Conservation (phyloP, 2,888 invertebrate genomes). For the Calliphora vomitoria region DNA sequence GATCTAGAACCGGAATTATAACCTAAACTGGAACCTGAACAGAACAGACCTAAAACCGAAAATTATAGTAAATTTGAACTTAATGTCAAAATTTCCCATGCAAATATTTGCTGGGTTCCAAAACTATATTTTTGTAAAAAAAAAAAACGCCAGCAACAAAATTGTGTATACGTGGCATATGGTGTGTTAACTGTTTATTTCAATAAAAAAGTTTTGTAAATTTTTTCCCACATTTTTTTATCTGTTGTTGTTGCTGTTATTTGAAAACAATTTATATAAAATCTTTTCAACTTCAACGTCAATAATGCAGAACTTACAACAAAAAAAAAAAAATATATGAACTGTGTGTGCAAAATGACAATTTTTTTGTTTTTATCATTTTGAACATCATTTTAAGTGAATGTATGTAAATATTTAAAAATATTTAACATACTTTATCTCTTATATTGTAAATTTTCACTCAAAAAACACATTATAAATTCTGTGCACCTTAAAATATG, state of each 20-base stretch:
- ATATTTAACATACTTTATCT: constrained; percentile 1
- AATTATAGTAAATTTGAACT: too few species aligned
- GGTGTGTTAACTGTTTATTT: constrained; percentile 25
- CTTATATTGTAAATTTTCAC: not conserved
- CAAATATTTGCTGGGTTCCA: too few species aligned
- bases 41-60: not conserved
- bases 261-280: constrained; percentile 27
- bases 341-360: not conserved
- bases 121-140: not conserved
- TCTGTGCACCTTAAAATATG: constrained; percentile 35
- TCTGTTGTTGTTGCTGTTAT: not conserved
- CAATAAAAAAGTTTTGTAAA: constrained; percentile 23
- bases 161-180: constrained; percentile 13
- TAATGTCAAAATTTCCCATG: too few species aligned
- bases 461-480: not conserved
- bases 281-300: constrained; percentile 30
- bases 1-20: too few species aligned
- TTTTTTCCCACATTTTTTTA: not conserved
- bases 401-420: constrained; percentile 25
- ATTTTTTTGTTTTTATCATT: constrained; percentile 6
- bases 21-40: too few species aligned
- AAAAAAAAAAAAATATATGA: not conserved
- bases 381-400: not conserved
- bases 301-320: constrained; percentile 15
- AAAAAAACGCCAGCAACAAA: not conserved